Conservation (phyloP, 2,888 invertebrate genomes). For the Acanthosoma haemorrhoidale region DNA sequence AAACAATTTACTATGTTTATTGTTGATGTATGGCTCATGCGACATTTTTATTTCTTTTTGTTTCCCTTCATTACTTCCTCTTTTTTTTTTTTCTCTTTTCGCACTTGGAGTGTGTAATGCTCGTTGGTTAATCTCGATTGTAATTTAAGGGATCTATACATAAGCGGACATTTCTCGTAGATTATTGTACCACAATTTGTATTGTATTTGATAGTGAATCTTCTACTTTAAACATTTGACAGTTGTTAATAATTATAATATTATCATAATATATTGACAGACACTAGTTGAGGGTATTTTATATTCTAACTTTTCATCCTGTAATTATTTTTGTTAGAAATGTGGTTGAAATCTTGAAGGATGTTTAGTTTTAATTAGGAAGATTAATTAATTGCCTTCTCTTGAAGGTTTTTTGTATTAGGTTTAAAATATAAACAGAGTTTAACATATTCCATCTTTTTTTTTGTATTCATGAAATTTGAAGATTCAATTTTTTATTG, state of each 20-base stretch:
- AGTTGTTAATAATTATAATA: not conserved
- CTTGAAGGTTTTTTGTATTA: not conserved
- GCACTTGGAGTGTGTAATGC: not conserved
- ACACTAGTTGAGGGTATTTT: constrained; percentile 2
- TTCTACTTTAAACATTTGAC: constrained; percentile 12
- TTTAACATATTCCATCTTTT: not conserved
- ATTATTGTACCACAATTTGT: not conserved
- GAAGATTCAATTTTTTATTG: constrained; percentile 2
- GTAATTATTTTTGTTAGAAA: constrained; percentile 4
- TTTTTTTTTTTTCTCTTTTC: not conserved
- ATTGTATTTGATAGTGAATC: constrained; percentile 14
- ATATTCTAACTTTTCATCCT: constrained; percentile 4
- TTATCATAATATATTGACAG: not conserved
- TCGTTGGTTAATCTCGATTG: constrained; percentile 2
- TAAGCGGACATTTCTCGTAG: constrained; percentile 1
- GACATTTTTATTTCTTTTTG: constrained; percentile 6
- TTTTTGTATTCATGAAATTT: constrained; percentile 6
- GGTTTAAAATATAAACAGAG: not conserved
- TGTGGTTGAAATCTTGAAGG: not conserved
- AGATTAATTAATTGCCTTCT: not conserved
- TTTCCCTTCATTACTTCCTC: too few species aligned
- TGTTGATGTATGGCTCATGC: not conserved
- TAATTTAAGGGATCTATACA: constrained; percentile 5
- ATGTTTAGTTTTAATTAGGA: constrained; percentile 12
- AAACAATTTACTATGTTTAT: not conserved